These are phyloP conservation scores for Clytia hemisphaerica DNA, from an alignment of 30 jellyfish, hydroid and myxozoan genomes.

Conservation along the genomic window DNA sequence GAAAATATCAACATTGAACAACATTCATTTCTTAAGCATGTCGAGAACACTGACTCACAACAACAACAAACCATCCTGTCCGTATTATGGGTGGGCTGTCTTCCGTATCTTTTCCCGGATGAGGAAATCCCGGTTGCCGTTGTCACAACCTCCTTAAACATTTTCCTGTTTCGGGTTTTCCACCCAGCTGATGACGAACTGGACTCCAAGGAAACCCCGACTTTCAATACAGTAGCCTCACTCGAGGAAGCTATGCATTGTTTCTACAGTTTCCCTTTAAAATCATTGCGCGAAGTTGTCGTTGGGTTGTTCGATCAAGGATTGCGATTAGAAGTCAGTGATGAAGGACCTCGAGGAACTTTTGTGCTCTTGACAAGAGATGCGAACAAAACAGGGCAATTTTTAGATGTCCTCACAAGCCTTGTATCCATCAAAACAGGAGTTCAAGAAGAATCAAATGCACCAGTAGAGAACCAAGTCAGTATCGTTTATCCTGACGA, in stretches of 20 bases:
- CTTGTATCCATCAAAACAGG: slow-evolving; percentile 43
- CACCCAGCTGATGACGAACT: slow-evolving; percentile 29
- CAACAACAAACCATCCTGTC: slow-evolving; percentile 59
- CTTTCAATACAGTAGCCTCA: slow-evolving; percentile 49
- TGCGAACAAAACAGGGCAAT: slow-evolving; percentile 74
- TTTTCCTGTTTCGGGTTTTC: slow-evolving; percentile 71
- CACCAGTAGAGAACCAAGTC: neutral
- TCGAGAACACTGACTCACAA: slow-evolving; percentile 15
- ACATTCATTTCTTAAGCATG: slow-evolving; percentile 41
- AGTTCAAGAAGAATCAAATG: neutral
- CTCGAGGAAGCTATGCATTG: slow-evolving; percentile 63
- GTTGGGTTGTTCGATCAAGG: slow-evolving; percentile 90
- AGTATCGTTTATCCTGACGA: slow-evolving; percentile 78
- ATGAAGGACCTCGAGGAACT: slow-evolving; percentile 95
- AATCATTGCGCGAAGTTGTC: slow-evolving; percentile 57
- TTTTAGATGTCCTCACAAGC: slow-evolving; percentile 65
- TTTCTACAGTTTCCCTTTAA: slow-evolving; percentile 57
- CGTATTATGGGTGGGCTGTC: slow-evolving; percentile 83
- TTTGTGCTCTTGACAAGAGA: slow-evolving; percentile 80
- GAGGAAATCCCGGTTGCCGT: slow-evolving; percentile 80
- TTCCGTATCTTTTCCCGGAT: slow-evolving; percentile 83
- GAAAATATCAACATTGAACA: slow-evolving; percentile 60
- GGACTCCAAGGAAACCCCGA: slow-evolving; percentile 26
- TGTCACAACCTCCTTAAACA: slow-evolving; percentile 66
- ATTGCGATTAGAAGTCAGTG: slow-evolving; percentile 68